Base-by-base conservation (phyloP, 2,888 invertebrate genomes). In the Lymantria dispar region DNA sequence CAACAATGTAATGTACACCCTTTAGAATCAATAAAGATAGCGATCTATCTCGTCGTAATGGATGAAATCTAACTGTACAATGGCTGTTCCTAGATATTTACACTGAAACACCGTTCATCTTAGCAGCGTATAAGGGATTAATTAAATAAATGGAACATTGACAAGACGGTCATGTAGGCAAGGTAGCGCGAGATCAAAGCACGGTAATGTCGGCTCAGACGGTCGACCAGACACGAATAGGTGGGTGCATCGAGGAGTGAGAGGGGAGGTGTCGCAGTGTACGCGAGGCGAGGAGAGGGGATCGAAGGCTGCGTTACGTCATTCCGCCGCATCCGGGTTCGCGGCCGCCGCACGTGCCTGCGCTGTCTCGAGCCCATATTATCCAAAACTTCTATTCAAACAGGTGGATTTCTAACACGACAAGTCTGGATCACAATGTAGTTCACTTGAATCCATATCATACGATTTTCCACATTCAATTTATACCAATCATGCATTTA, bases 311-410 rank as follows among this genome's bases (percentile, higher is more conserved):
- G 84, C 69, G 78, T 89, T 87, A 87, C 89, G 87, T 89, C 89
- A 86, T 64, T 68, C 75, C 54, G 75, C 78, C 73, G 83, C 83
- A 89, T 89, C 90, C 90, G 90, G 90, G 90, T 89, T 89, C 90
- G 87, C 84, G 87, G 84, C 85, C 87, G 85, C 70, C 76, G 82
- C 82, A 79, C 85, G 87, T 85, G 86, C 81, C 74, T 54, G 56
- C 61, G 70, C 57, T 5, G 29, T 40, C 14, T 52, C 61, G 61
- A n/a, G 60, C 62, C 60, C 56, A 74, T 73, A 71, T 72, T 72
- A 71, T 70, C 62, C 60, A 52, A 54, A 55, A 49, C 53, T 56
- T 62, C 52, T 52, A 47, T 43, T 15, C 40, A 52, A 52, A 47
- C 59, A 63, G 63, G 61, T 61, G 52, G 56, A 58, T 54, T 51